Evolutionary conservation across 1,140 invertebrate species (phyloP), one percentile per base, ranked within the genome.

Genomic region (Portunus trituberculatus): DNA sequence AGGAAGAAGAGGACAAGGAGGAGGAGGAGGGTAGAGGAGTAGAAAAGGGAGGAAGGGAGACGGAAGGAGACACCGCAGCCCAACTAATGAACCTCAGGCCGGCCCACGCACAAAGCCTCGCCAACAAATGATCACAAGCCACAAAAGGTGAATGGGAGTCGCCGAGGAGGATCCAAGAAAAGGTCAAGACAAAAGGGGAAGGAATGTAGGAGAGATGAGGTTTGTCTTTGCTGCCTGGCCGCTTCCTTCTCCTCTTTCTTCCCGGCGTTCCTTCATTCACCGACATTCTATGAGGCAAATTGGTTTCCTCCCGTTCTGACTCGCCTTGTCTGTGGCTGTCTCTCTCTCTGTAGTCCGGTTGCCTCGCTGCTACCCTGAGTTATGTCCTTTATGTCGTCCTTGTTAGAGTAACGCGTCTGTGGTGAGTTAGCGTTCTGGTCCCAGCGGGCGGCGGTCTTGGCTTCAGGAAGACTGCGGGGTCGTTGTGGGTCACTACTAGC

Each of bases 81-180:
- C 39, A 93, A 16, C 93, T 94, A 90, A 94, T 94, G 93, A 94
- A 94, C 93, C 93, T n/a, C 93, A 82, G 48, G 52, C 59, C 31
- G 14, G 93, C 52, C 32, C 87, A 45, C 52, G 31, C 31, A 94
- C 88, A 94, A 94, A 94, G 93, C 31, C 87, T 25, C 32, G 12
- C 45, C 84, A 90, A 94, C 93, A 94, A 94, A 94, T 94, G 93
- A 90, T 90, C 52, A 45, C 52, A 28, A 28, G 32, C 31, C 52
- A 94, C 93, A 94, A 94, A 20, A 46, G 59, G 59, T 82, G 86
- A 94, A 67, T 59, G 87, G 59, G 31, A 90, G 86, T 90, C 87
- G 52, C 25, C 20, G 32, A 94, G 93, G 89, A 90, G 76, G 87
- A 67, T 59, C 52, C 93, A 94, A 94, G 93, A 90, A 94, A 94